A percentile compares a stretch with the other conserved stretches of the same genome.
These are phyloP conservation scores for Engraulis encrasicolus DNA, from an alignment of 2,113 vertebrate genomes.

Conservation along the genomic window DNA sequence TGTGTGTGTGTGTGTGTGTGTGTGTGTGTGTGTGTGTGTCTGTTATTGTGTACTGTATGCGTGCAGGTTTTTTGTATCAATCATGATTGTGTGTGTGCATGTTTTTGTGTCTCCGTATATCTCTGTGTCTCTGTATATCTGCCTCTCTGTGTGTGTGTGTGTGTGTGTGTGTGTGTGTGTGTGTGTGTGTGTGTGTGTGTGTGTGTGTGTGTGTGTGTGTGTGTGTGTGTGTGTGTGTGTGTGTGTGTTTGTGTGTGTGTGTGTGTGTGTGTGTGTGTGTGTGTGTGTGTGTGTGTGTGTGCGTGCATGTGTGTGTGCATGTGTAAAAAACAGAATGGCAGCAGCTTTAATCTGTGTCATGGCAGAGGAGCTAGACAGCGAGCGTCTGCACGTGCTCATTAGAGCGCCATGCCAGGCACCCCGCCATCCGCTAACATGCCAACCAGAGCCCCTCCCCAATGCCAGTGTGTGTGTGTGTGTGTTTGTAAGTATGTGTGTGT, in stretches of 20 bases:
- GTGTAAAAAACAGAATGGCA: background rate
- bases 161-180: too few relatives aligned
- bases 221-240: background rate
- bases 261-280: background rate
- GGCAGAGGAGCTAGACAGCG: background rate
- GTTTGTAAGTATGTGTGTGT: too few relatives aligned
- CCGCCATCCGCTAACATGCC: background rate
- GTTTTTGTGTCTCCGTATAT: background rate
- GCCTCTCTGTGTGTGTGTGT: too few relatives aligned
- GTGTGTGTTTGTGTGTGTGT: background rate
- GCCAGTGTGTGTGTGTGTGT: background rate
- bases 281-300: background rate
- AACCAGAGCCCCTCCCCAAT: background rate
- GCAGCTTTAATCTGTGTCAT: background rate
- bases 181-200: too few relatives aligned
- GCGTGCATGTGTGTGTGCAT: background rate
- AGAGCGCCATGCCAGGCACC: slow-evolving; percentile 8
- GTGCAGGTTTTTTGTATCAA: too few relatives aligned
- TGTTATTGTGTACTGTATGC: slow-evolving; percentile 8
- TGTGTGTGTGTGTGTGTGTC: background rate
- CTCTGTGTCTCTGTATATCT: background rate
- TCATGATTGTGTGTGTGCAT: too few relatives aligned
- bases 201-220: background rate
- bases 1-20: background rate
- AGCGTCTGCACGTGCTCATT: slow-evolving; percentile 9